A percentile compares a stretch with the other conserved stretches of the same genome.
Conservation (phyloP, 2,888 invertebrate genomes). For the Erebia ligea region DNA sequence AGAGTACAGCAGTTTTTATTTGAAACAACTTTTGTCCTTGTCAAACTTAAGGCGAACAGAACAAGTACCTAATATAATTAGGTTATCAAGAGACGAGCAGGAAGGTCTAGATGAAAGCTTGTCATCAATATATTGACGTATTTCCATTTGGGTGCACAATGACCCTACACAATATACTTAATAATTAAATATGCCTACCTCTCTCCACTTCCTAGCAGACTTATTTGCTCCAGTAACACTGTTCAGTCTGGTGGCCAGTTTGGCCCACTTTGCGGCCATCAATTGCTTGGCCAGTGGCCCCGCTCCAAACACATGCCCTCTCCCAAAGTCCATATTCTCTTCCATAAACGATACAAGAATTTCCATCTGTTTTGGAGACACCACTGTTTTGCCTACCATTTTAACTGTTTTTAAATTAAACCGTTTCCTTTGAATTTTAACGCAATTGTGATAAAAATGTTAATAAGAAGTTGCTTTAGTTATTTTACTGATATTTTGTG, state of each 20-base stretch:
- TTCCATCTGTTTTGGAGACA: constrained; percentile 25
- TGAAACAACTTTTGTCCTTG: no score
- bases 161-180: no score
- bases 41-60: no score
- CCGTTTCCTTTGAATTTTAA: not conserved
- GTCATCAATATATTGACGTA: no score
- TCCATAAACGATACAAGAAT: constrained; percentile 25
- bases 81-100: no score
- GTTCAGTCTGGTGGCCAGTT: constrained; percentile 17
- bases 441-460: not conserved
- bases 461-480: not conserved
- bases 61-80: no score
- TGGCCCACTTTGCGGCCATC: constrained; percentile 24
- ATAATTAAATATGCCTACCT: constrained; percentile 4
- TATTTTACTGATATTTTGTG: no score
- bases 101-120: no score
- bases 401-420: not conserved
- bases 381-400: constrained; percentile 27
- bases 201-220: constrained; percentile 24
- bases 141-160: no score
- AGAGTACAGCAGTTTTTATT: no score
- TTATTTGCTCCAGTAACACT: constrained; percentile 19
- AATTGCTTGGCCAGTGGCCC: constrained; percentile 20
- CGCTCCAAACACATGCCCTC: constrained; percentile 10
- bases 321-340: constrained; percentile 20